Evolutionary conservation across 2,113 vertebrate genomes (phyloP), one percentile per base, ranked within the genome.

Genomic region (Odocoileus hemionus): DNA sequence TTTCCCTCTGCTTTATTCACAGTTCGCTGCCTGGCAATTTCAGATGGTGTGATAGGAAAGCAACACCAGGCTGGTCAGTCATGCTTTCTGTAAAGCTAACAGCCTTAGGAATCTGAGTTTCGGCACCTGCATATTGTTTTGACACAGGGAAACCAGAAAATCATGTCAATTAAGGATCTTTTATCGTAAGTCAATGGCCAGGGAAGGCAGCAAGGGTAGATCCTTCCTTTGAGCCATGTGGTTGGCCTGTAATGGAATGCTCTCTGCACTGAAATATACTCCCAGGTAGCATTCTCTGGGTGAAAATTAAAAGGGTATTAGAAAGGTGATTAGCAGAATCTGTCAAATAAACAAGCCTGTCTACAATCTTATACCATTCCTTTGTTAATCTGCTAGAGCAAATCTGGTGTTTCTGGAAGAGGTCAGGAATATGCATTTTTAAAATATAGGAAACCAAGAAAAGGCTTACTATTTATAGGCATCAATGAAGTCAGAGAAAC

Each of bases 291-390:
- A 94, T 98, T 96, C 97, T 96, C 87, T 97, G 96, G 96, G 8
- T 95, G 64, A 92, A 98, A 92, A 97, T 91, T 92, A 96, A 98
- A 98, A 97, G 92, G 6, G 8, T 74, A 95, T 55, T 64, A 92
- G 21, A 79, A 98, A 95, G 52, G 89, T 93, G 39, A 98, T 98
- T 98, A 97, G 95, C 19, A 50, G 19, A 12, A 94, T 80, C 95
- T 98, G 97, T 98, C 91, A 98, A 97, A 98, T 58, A 90, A 98
- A 97, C 57, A 97, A 98, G 57, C 10, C 84, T 92, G 60, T 87
- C 92, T 80, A 50, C 61, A 97, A 84, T 90, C 6, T 52, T 89
- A 91, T 57, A 95, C 10, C 36, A 54, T 57, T 91, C 60, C 9
- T 79, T 97, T 55, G n/a, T 80, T 97, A 97, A 96, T 98, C 88